Evolutionary conservation across 2,797 vertebrate species (phyloP).

Genomic region (Neomorphus geoffroyi): DNA sequence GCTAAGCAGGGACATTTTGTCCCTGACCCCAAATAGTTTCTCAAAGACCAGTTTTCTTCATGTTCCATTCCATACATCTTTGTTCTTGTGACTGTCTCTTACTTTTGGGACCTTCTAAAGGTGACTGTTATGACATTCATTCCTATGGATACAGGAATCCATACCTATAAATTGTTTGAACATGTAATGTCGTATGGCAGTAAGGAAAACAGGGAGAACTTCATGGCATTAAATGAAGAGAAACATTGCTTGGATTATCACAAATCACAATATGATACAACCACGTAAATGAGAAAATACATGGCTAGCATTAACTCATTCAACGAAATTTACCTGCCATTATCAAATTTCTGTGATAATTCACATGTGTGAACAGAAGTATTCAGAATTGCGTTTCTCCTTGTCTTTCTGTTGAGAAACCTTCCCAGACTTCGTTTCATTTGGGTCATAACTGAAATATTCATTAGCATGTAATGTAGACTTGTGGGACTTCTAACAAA

Average conservation of each 20-base stretch:
- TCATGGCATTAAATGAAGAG: neutral
- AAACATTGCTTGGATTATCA: neutral
- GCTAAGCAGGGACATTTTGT: neutral
- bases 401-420: neutral
- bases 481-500: conserved; percentile 5
- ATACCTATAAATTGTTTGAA: neutral
- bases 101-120: neutral
- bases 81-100: neutral
- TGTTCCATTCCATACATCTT: neutral
- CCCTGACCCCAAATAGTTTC: neutral
- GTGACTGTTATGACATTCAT: neutral
- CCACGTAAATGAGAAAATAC: neutral
- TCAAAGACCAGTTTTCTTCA: neutral
- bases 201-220: neutral
- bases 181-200: neutral
- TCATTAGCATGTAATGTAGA: neutral
- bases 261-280: neutral
- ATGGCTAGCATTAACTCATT: neutral
- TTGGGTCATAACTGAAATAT: conserved; percentile 33
- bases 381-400: neutral
- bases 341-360: neutral
- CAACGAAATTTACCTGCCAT: neutral
- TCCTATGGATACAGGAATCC: neutral
- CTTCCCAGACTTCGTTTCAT: neutral
- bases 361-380: neutral